phyloP scores from a whole-genome alignment of 2,113 vertebrate species.

The Grantiella picta region DNA sequence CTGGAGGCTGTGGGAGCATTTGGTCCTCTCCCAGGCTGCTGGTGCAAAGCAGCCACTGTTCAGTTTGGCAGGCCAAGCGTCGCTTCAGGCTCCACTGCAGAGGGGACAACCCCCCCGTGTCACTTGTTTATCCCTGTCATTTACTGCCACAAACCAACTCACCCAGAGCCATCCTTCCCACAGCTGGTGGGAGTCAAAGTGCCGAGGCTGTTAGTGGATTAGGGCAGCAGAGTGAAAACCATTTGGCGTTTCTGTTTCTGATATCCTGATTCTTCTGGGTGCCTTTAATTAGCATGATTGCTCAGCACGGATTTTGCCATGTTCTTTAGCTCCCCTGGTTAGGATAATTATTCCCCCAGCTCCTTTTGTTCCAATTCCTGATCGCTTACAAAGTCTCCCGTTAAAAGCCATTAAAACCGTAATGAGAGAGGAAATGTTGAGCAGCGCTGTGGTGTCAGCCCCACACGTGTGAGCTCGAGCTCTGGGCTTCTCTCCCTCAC shows the following conservation, averaged over 20 bases:
- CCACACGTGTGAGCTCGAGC: neutral
- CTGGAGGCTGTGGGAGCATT: neutral
- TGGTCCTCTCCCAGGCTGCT: neutral
- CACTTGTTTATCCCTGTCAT: neutral
- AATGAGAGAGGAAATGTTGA: conserved; percentile 18
- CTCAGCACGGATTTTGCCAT: neutral
- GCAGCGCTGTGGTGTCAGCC: neutral
- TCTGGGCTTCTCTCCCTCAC: neutral
- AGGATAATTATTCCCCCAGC: conserved; percentile 54
- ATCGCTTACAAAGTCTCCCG: conserved; percentile 59
- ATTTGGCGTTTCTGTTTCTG: conserved; percentile 44
- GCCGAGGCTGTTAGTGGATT: conserved; percentile 45
- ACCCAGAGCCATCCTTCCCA: neutral
- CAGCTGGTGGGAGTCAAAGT: conserved; percentile 49
- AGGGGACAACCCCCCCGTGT: neutral
- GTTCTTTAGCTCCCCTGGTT: conserved; percentile 47
- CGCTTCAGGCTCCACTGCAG: neutral
- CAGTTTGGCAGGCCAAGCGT: neutral
- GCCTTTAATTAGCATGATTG: conserved; percentile 70
- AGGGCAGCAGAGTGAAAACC: conserved; percentile 61
- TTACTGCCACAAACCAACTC: neutral
- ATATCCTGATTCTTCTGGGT: conserved; percentile 64
- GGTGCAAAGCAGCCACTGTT: neutral
- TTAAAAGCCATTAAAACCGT: conserved; percentile 66
- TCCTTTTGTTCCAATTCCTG: conserved; percentile 64